Base-by-base conservation (phyloP, 2,888 invertebrate genomes). In the Hydropsyche betteni region DNA sequence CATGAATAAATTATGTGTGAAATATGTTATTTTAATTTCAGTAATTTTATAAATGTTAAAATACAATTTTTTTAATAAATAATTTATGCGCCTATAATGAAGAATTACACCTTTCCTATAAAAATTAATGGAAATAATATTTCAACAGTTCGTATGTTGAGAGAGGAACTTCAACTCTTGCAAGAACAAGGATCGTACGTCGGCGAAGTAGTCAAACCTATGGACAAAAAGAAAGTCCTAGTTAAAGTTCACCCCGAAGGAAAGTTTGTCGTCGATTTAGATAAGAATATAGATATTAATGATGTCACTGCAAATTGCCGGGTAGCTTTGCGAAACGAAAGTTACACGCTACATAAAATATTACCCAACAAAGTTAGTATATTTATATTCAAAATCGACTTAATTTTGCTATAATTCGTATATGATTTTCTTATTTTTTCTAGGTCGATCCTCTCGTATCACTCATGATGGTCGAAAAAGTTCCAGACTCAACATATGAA, bases 401-500 rank as follows among this genome's bases (percentile, higher is more conserved):
- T 5, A 55, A 55, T 55, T 24, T 24, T 2, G 24, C 24, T 24
- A 24, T 24, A 24, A 24, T 44, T 44, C 44, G 33, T 61, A 61
- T 71, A 51, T 36, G 72, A 38, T 55, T 1, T 24, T 4, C 51
- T 70, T 51, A 14, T 78, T 61, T 76, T 78, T 76, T 72, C 7
- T 80, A 90, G 90, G 98, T 99, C 2, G 99, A 99, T 88, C 99
- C 99, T 0, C 88, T 99, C 76, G 99, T 99, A 0, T 98, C 98
- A 0, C 91, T 99, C 78, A 99, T 99, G 99, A 99, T 99, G 99
- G 99, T 99, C 0, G 99, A 99, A 84, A 99, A 99, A 85, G 99
- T 99, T 2, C 99, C 99, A 0, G 99, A 99, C 85, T 99, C 99
- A 0, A 99, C 99, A 0, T 99, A 99, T 83, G 99, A 99, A 88